phyloP scores from a whole-genome alignment of 2,113 vertebrate species.

The Callorhinus ursinus region DNA sequence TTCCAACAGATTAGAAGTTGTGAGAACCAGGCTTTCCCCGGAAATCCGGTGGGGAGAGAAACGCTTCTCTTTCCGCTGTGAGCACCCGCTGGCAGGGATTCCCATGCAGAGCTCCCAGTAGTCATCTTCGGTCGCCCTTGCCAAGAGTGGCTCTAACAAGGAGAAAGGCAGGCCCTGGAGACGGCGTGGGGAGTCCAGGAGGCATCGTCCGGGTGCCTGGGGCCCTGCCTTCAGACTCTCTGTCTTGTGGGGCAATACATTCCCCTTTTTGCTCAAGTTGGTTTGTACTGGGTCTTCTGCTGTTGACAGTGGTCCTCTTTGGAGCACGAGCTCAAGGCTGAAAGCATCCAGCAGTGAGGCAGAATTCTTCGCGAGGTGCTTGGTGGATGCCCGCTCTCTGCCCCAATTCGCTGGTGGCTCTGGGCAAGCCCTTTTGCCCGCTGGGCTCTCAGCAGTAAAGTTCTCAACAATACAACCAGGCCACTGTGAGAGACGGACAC shows the following conservation, averaged over 20 bases:
- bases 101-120: neutral
- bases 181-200: neutral
- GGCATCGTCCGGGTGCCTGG: rapidly evolving
- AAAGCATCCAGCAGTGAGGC: neutral
- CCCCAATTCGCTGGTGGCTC: neutral
- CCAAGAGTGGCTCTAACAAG: neutral
- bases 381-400: neutral
- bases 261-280: neutral
- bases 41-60: rapidly evolving
- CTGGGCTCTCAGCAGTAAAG: neutral
- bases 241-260: neutral
- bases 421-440: neutral
- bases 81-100: neutral
- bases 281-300: neutral
- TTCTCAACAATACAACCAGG: too few species aligned
- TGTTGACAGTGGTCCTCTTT: neutral
- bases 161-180: neutral
- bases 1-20: neutral
- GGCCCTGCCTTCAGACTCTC: neutral
- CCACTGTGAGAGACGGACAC: rapidly evolving
- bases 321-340: neutral
- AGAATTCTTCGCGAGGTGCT: neutral
- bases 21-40: neutral
- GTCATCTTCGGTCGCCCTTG: neutral
- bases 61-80: rapidly evolving